Percentiles rank a stretch among this genome's conserved stretches.
Conservation (phyloP, 2,113 vertebrate genomes). For the Tachysurus fulvidraco region DNA sequence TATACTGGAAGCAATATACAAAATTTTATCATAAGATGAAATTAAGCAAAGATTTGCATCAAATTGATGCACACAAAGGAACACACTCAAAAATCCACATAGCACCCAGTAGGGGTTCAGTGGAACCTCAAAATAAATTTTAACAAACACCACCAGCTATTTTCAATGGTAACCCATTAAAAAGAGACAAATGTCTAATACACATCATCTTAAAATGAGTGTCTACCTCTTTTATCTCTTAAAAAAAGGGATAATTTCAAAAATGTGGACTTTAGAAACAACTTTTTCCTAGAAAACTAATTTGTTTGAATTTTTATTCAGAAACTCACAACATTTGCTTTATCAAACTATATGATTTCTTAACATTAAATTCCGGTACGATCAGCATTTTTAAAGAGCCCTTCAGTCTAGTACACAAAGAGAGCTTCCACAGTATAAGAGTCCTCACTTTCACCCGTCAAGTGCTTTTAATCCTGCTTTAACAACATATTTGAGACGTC, state of each 20-base stretch:
- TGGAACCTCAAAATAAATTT: neutral
- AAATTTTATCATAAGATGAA: neutral
- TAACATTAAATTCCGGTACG: neutral
- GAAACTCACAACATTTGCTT: constrained; percentile 8
- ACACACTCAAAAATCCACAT: neutral
- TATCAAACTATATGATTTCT: neutral
- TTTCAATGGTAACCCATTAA: neutral
- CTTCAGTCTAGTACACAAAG: neutral
- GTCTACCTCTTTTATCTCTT: neutral
- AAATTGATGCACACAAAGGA: neutral
- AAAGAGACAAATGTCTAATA: neutral
- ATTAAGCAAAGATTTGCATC: neutral
- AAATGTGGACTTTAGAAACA: constrained; percentile 33
- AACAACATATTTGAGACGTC: neutral
- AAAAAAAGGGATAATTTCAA: constrained; percentile 24
- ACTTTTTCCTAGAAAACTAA: constrained; percentile 2
- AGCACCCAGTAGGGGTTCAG: neutral
- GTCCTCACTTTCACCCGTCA: neutral
- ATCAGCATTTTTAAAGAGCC: neutral
- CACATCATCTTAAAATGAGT: constrained; percentile 12
- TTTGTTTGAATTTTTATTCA: constrained; percentile 21
- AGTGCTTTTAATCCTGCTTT: neutral
- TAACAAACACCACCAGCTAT: constrained; percentile 8
- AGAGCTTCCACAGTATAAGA: neutral
- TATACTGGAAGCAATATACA: neutral